Percentiles rank a stretch among this genome's conserved stretches.
These are phyloP conservation scores for Mionectes macconnelli DNA, from an alignment of 2,113 vertebrate species.

Conservation along the genomic window DNA sequence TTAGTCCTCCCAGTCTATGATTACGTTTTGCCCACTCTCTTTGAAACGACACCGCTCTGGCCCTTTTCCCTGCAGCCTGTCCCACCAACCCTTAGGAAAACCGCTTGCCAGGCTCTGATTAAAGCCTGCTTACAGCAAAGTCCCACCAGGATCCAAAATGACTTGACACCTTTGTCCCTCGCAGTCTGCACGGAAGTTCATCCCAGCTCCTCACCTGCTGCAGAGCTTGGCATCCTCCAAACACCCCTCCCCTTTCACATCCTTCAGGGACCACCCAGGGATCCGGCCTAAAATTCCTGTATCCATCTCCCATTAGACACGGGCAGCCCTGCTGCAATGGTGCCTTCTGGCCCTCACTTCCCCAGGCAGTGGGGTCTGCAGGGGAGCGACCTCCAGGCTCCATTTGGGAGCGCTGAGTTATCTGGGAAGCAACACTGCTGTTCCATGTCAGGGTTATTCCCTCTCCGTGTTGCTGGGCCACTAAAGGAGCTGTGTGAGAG, in stretches of 20 bases:
- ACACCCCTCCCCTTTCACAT: rapidly evolving
- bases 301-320: not conserved
- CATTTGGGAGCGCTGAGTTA: rapidly evolving
- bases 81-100: constrained; percentile 31
- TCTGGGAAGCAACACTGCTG: not conserved
- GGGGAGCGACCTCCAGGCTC: not conserved
- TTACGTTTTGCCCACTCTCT: constrained; percentile 44
- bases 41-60: not conserved
- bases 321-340: rapidly evolving
- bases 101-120: not conserved
- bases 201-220: not conserved
- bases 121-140: not conserved
- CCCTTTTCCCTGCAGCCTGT: not conserved
- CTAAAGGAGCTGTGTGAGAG: constrained; percentile 39
- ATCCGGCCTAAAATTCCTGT: rapidly evolving
- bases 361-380: not conserved
- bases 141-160: not conserved
- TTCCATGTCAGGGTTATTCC: constrained; percentile 34
- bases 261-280: not conserved
- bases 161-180: rapidly evolving
- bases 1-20: constrained; percentile 47
- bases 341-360: not conserved
- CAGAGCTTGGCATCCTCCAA: not conserved
- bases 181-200: rapidly evolving
- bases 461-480: not conserved